A percentile compares a stretch with the other conserved stretches of the same genome.
Conservation (phyloP, 2,888 invertebrate species). For the Melieria crassipennis region DNA sequence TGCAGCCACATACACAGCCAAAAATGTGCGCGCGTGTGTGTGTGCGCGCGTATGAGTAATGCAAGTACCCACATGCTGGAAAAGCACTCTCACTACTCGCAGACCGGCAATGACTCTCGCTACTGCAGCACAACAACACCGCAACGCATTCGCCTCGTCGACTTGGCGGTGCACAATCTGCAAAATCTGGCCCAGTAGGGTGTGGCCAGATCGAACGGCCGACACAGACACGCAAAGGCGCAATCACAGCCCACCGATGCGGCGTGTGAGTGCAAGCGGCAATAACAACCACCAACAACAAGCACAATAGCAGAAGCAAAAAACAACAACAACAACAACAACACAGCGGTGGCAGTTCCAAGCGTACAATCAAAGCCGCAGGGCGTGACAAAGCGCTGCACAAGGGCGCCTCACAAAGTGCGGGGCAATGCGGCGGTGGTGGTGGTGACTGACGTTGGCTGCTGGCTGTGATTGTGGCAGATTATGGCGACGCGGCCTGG, state of each 20-base stretch:
- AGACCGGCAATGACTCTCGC: conserved; percentile 26
- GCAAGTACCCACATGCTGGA: neutral
- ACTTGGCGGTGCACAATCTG: neutral
- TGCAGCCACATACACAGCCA: no score
- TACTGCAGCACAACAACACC: conserved; percentile 12
- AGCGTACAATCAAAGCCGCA: conserved; percentile 9
- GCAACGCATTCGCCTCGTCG: conserved; percentile 10
- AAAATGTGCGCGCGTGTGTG: no score
- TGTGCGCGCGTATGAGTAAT: no score
- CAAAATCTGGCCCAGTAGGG: conserved; percentile 31
- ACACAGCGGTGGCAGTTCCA: neutral
- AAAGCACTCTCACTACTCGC: conserved; percentile 28
- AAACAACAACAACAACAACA: conserved; percentile 21
- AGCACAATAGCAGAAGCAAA: conserved; percentile 20
- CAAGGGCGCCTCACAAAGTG: neutral
- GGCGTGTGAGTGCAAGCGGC: neutral
- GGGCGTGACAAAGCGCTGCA: conserved; percentile 21
- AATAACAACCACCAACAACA: conserved; percentile 24
- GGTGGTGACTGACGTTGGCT: conserved; percentile 3
- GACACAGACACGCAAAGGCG: conserved; percentile 5
- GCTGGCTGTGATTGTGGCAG: conserved; percentile 15
- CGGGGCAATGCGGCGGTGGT: conserved; percentile 5
- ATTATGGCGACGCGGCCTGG: neutral
- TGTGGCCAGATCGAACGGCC: conserved; percentile 12
- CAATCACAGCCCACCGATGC: neutral